phyloP scores from a whole-genome alignment of 2,888 invertebrate species.

The Omphaloscelis lunosa region DNA sequence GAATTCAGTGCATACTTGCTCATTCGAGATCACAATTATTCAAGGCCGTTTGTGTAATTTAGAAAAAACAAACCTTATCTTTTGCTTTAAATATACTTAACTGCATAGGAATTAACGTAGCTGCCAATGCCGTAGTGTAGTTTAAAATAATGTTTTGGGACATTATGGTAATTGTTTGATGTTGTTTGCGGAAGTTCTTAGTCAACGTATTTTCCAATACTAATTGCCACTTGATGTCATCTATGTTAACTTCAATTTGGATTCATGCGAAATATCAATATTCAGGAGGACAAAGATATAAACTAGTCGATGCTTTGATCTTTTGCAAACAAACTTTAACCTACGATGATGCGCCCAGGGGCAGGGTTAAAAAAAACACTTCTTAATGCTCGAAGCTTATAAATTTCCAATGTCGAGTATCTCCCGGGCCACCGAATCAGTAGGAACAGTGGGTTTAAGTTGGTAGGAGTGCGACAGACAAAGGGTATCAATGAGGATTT shows the following conservation, averaged over 20 bases:
- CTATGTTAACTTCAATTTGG: not conserved
- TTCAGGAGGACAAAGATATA: constrained; percentile 11
- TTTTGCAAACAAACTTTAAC: not conserved
- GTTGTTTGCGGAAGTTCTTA: constrained; percentile 17
- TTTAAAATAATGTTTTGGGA: constrained; percentile 17
- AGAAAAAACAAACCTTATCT: constrained; percentile 42
- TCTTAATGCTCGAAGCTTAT: not conserved
- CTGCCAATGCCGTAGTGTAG: constrained; percentile 32
- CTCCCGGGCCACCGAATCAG: not conserved
- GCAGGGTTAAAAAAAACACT: not conserved
- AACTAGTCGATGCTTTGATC: not conserved
- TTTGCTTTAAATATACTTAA: constrained; percentile 37
- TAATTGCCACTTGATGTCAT: constrained; percentile 17
- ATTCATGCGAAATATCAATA: not conserved
- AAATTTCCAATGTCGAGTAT: not conserved
- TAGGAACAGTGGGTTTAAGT: not conserved
- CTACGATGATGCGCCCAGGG: not conserved
- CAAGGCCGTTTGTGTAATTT: constrained; percentile 59
- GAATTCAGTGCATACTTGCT: constrained; percentile 57
- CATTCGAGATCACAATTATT: constrained; percentile 47
- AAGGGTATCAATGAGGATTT: no score
- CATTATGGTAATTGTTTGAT: constrained; percentile 27
- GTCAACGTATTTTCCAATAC: constrained; percentile 15
- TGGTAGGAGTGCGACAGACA: no score
- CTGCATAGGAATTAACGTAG: not conserved